Evolutionary conservation across 2,113 vertebrate genomes (phyloP), one percentile per base, ranked within the genome.

Genomic region (Eurypyga helias): DNA sequence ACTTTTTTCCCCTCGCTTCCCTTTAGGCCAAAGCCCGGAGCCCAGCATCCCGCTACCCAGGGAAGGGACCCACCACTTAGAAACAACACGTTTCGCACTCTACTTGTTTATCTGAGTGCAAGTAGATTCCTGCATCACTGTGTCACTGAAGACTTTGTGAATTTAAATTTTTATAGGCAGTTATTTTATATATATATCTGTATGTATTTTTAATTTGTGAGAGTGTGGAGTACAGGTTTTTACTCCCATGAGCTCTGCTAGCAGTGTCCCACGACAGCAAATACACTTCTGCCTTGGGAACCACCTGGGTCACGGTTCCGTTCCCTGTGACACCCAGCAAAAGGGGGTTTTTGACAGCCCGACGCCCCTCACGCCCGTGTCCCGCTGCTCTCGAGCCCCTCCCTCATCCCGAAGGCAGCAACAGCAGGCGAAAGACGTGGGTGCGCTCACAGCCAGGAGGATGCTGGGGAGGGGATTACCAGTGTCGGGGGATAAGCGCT

Each of bases 21-120:
- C 75, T 83, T 8, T 67, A 98, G 98, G 97, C 86, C 4, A 98
- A 98, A 75, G n/a, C 80, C 11, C 91, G 83, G 33, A 94, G 94
- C 72, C 72, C 97, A 34, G 88, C 83, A 3, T 41, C 95, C 0
- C 91, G 85, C 19, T 61, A 61, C 0, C 83, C 84, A 0, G 96
- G 96, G 49, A 95, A 98, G n/a, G 97, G 97, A 90, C 7, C 67
- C 89, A 10, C 65, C 77, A 11, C 82, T 11, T 17, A 16, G 3
- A 6, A 16, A 15, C 38, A 5, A 6, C 11, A 4, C 0, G 1
- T 0, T 17, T 10, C 29, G 66, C 72, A 7, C 76, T 34, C 69
- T 55, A 13, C 61, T 43, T 25, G 23, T 4, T 43, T 28, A 71
- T 10, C 38, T 0, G 1, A n/a, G 75, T 0, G 5, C 91, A 66